Evolutionary conservation across 2,888 invertebrate genomes (phyloP).

Genomic region (Sipha maydis): DNA sequence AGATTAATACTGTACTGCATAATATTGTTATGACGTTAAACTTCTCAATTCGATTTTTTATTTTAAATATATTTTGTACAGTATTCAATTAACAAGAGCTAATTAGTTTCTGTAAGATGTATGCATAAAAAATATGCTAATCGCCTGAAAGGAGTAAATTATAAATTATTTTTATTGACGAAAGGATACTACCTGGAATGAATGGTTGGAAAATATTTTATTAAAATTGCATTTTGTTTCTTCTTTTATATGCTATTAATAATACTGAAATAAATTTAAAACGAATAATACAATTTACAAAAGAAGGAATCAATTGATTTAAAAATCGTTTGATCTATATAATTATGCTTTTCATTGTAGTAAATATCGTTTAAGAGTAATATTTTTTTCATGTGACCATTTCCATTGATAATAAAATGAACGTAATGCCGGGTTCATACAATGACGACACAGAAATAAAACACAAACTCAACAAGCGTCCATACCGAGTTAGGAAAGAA

Average conservation of each 20-base stretch:
- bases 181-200: not conserved
- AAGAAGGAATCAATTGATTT: not conserved
- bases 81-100: too few relatives aligned
- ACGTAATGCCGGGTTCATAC: not conserved
- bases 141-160: not conserved
- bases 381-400: not conserved
- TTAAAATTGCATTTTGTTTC: not conserved
- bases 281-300: not conserved
- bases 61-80: too few relatives aligned
- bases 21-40: too few relatives aligned
- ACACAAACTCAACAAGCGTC: too few relatives aligned
- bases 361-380: not conserved
- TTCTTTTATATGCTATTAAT: not conserved
- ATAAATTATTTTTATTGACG: not conserved
- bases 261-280: not conserved
- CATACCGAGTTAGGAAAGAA: too few relatives aligned
- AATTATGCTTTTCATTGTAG: not conserved
- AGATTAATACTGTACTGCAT: too few relatives aligned
- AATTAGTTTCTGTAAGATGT: too few relatives aligned
- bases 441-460: too few relatives aligned
- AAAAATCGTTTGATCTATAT: not conserved
- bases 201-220: not conserved
- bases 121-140: too few relatives aligned
- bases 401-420: not conserved
- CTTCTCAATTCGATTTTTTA: too few relatives aligned